phyloP scores from a whole-genome alignment of 2,888 invertebrate species.

The Rhopalosiphum nymphaeae region DNA sequence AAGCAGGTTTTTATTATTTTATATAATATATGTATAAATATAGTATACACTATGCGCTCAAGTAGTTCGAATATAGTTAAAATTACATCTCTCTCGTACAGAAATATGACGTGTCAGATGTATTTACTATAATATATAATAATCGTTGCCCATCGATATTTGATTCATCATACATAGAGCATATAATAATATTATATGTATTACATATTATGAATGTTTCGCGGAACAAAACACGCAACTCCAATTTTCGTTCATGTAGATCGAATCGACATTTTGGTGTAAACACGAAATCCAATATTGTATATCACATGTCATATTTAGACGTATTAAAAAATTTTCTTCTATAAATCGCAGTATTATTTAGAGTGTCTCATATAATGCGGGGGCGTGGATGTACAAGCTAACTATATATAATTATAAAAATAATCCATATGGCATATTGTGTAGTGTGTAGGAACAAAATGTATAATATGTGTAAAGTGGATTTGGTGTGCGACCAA shows the following conservation, averaged over 20 bases:
- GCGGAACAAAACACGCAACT: neutral
- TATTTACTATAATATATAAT: neutral
- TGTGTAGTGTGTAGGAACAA: neutral
- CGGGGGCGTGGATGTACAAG: neutral
- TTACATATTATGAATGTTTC: neutral
- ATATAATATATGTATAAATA: neutral
- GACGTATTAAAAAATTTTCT: neutral
- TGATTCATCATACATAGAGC: neutral
- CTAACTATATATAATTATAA: neutral
- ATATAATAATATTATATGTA: neutral
- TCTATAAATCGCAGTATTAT: neutral
- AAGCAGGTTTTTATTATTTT: neutral
- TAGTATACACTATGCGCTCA: neutral
- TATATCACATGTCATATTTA: neutral
- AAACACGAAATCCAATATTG: neutral
- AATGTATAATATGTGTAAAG: neutral
- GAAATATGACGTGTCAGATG: neutral
- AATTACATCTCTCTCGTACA: neutral
- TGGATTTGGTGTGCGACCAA: neutral
- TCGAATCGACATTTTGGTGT: neutral
- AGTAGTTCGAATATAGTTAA: neutral
- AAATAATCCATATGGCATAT: neutral
- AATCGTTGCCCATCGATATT: neutral
- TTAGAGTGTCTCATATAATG: neutral
- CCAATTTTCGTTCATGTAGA: constrained; percentile 14